Base-by-base conservation (phyloP, 2,888 invertebrate species). In the Parasteatoda lunata region DNA sequence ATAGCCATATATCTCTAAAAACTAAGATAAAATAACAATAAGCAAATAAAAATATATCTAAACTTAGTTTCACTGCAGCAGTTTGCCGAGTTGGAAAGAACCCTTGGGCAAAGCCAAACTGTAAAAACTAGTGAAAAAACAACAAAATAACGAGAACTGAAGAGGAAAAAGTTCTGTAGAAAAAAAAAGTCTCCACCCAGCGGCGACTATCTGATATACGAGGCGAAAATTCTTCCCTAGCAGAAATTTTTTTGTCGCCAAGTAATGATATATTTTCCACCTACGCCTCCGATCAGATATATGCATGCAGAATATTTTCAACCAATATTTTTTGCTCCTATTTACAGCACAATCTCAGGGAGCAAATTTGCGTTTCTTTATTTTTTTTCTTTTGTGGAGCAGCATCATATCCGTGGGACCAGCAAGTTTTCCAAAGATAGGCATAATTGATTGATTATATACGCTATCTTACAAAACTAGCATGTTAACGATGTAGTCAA, bases 191-290 rank as follows among this genome's bases (percentile, higher is more conserved):
- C 80, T 76, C 52, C 52, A 15, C 68, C 85, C 80, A 11, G 7
- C 66, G 80, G 85, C 80, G 80, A 86, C 85, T 80, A 77, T 75
- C 77, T 86, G 80, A 86, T 86, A 75, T 86, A 86, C 66, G 76
- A 52, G 59, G 59, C 51, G 69, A 78, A 86, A 80, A 80, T 48
- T 70, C 59, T 64, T 15, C 13, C 52, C 45, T 49, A 73, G 65
- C 47, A 86, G 68, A 71, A 81, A 80, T 80, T 76, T 85, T 85
- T 86, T 77, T 71, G 75, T 80, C 76, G 54, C 59, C 71, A 66
- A 66, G 80, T 81, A 72, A 86, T 80, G 80, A 86, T 86, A 80
- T 86, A 86, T 86, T 70, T 65, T 54, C 68, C 71, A 73, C 76
- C 85, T 86, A 80, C 80, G 80, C 80, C 70, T 51, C 71, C 80